Base-by-base conservation (phyloP, 2,888 invertebrate genomes). In the Pheosia gnoma region DNA sequence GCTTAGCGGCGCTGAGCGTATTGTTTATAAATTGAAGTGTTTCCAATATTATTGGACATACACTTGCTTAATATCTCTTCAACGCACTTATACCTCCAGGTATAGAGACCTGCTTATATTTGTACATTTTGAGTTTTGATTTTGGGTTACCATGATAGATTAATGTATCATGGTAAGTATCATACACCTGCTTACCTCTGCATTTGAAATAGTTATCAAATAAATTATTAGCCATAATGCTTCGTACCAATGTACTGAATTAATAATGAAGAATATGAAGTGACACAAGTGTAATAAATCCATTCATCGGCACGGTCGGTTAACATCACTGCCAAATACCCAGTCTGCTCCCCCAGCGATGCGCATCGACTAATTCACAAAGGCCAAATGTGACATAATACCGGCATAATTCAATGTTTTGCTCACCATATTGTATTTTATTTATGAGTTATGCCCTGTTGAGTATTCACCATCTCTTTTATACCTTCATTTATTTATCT, bases 361-460 rank as follows among this genome's bases (percentile, higher is more conserved):
- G 84, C 81, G 74, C 77, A 77, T 66, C 83, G 87, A 91, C 91
- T 90, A 92, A 92, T 93, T 92, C 87, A 91, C 92, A 93, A 93
- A 93, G 92, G 91, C 92, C 93, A 93, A 93, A 93, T 93, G 93
- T 93, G 93, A 93, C 93, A 92, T 93, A 93, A 93, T 93, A 92
- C 91, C 90, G 75, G 89, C 91, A 93, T 93, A 93, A 93, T 93
- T 92, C 93, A 93, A 93, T 94, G 93, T 94, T 94, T 93, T 94
- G 94, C 93, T 93, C 94, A 94, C 94, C 94, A 94, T 94, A 94
- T 94, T 94, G 93, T 93, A 91, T 90, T 94, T 94, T 94, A 94
- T 94, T 94, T 94, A 94, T 94, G 93, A 93, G 92, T 92, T 90
- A 93, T 93, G 91, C 88, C 75, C 87, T 81, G 88, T 85, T 86